These are phyloP conservation scores for Ahaetulla prasina DNA, from an alignment of 2,113 vertebrate genomes.

Conservation along the genomic window DNA sequence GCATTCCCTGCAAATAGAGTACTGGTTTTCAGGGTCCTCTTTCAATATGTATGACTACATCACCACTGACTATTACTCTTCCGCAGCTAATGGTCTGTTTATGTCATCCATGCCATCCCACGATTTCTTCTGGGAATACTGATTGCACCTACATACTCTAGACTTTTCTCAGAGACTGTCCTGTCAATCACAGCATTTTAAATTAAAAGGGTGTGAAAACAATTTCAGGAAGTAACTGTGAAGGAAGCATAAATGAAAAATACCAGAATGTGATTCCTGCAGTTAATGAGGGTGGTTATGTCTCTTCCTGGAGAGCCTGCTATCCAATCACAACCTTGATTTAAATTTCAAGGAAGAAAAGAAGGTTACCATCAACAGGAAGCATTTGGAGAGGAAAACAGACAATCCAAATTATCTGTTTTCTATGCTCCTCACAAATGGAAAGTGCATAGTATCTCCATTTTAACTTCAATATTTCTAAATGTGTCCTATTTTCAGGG, in stretches of 20 bases:
- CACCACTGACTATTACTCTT: background rate
- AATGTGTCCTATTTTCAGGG: background rate
- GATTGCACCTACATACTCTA: background rate
- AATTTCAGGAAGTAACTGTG: background rate
- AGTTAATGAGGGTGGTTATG: background rate
- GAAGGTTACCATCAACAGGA: background rate
- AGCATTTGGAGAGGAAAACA: background rate
- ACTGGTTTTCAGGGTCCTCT: background rate
- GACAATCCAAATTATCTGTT: background rate
- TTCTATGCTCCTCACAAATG: background rate
- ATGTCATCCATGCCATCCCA: background rate
- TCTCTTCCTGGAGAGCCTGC: background rate
- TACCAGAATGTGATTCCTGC: background rate
- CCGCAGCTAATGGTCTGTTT: background rate
- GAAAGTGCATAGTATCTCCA: background rate
- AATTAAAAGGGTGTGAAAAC: background rate
- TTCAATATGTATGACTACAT: background rate
- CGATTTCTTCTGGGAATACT: background rate
- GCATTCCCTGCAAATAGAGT: background rate
- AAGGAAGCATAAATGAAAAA: background rate
- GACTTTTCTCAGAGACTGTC: background rate
- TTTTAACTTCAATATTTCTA: background rate
- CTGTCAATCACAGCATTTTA: background rate
- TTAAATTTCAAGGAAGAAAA: background rate
- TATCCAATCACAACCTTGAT: background rate